Evolutionary conservation across 2,113 vertebrate genomes (phyloP).

Genomic region (Catharus fuscescens): DNA sequence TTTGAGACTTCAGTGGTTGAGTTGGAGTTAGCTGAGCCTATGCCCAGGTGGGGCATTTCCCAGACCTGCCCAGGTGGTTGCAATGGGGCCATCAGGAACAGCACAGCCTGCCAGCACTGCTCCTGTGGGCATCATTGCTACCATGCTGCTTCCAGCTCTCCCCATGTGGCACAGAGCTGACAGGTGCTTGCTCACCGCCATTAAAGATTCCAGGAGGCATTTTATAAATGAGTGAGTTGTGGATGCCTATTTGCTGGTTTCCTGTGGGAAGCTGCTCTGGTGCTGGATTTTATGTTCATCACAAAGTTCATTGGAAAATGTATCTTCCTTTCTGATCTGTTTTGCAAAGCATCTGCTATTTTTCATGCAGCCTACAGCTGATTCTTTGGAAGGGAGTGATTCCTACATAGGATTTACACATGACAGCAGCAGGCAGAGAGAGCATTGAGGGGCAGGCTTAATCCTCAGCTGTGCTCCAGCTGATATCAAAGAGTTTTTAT

Average conservation of each 20-base stretch:
- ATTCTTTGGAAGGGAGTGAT: conserved; percentile 13
- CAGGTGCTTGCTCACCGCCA: not conserved
- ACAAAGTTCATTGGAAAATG: not conserved
- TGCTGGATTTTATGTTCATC: not conserved
- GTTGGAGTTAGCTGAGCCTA: accelerated
- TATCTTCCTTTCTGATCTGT: not conserved
- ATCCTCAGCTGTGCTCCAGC: conserved; percentile 62
- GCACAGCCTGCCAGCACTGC: not conserved
- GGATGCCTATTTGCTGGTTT: not conserved
- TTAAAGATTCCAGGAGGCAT: not conserved
- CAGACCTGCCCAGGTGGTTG: accelerated
- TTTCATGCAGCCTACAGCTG: not conserved
- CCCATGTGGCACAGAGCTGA: not conserved
- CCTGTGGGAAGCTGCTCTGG: not conserved
- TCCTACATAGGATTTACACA: conserved; percentile 42
- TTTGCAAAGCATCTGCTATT: conserved; percentile 24
- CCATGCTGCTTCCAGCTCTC: not conserved
- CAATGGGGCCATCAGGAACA: accelerated
- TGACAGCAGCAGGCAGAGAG: conserved; percentile 31
- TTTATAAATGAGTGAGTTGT: not conserved
- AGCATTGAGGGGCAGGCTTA: conserved; percentile 34
- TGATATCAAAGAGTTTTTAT: conserved; percentile 57
- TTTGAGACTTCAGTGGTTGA: not conserved
- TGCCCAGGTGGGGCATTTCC: not conserved
- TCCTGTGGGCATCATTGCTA: not conserved